Conservation (phyloP, 2,113 vertebrate genomes). For the Syngnathus scovelli region DNA sequence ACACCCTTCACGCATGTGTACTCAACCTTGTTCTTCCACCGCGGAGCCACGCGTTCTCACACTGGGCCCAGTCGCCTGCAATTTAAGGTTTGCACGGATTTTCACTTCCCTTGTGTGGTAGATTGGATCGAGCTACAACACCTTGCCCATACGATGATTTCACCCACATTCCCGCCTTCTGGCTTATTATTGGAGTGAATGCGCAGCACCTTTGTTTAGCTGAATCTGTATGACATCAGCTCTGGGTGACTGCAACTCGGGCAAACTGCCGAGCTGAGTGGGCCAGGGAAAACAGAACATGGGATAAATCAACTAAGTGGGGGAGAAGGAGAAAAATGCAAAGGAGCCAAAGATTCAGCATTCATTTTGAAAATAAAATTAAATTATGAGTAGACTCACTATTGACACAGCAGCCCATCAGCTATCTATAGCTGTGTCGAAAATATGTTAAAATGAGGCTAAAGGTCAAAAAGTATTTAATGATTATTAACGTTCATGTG, state of each 20-base stretch:
- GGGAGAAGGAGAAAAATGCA: conserved; percentile 7
- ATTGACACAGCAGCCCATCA: not conserved
- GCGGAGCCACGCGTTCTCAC: conserved; percentile 70
- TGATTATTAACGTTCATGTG: not conserved
- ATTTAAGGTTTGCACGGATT: conserved; percentile 53
- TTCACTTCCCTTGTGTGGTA: not conserved
- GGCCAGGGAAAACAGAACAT: conserved; percentile 85
- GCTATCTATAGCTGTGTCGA: not conserved
- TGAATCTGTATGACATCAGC: conserved; percentile 83
- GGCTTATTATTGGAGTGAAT: conserved; percentile 87
- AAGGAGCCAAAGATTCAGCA: conserved; percentile 5
- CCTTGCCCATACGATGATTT: conserved; percentile 36
- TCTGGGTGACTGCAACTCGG: conserved; percentile 80
- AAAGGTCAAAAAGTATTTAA: not conserved
- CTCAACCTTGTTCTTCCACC: conserved; percentile 33
- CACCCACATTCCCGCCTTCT: conserved; percentile 76
- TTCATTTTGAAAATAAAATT: not conserved
- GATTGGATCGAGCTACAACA: no score
- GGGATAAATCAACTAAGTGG: conserved; percentile 81
- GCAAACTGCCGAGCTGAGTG: conserved; percentile 78
- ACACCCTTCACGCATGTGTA: not conserved
- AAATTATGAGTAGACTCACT: not conserved
- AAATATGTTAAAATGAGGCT: not conserved
- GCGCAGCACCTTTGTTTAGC: conserved; percentile 88
- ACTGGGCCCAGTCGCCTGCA: conserved; percentile 62